Percentiles rank a stretch among this genome's conserved stretches.
Conservation (phyloP, 2,888 invertebrate species). For the Molanna angustata region DNA sequence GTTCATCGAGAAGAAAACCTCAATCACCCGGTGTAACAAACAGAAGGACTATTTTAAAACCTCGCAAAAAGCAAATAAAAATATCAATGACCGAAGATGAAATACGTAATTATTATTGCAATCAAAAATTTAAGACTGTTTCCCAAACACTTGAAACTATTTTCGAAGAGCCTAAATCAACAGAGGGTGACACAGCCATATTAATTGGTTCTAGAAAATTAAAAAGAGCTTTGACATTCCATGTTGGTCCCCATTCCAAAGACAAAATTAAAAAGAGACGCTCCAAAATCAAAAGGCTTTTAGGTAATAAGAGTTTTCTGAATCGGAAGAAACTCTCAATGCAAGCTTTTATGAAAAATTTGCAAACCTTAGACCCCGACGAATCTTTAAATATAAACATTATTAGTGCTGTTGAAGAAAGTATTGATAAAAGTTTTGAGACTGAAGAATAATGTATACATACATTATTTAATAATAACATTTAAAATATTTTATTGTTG, state of each 20-base stretch:
- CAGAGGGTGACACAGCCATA: constrained; percentile 43
- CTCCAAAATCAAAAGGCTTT: constrained; percentile 56
- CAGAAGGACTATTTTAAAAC: constrained; percentile 51
- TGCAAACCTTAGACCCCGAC: constrained; percentile 53
- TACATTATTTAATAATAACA: background rate
- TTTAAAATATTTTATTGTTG: background rate
- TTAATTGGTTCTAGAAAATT: constrained; percentile 55
- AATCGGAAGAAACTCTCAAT: constrained; percentile 56
- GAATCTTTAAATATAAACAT: constrained; percentile 40
- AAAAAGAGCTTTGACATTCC: constrained; percentile 58
- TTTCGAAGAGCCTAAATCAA: constrained; percentile 59
- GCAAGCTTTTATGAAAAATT: constrained; percentile 55
- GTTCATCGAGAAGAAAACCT: constrained; percentile 23
- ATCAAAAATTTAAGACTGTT: constrained; percentile 48
- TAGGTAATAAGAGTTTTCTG: constrained; percentile 52
- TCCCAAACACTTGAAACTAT: constrained; percentile 58
- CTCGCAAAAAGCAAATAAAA: constrained; percentile 46
- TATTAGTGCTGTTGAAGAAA: background rate
- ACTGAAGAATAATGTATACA: constrained; percentile 16
- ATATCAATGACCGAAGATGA: constrained; percentile 44
- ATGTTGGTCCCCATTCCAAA: constrained; percentile 49
- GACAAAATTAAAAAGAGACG: constrained; percentile 58
- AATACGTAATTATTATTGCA: constrained; percentile 56
- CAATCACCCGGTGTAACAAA: constrained; percentile 39
- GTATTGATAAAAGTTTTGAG: background rate